phyloP scores from a whole-genome alignment of 2,113 vertebrate species.

The Melanotaenia duboulayi region DNA sequence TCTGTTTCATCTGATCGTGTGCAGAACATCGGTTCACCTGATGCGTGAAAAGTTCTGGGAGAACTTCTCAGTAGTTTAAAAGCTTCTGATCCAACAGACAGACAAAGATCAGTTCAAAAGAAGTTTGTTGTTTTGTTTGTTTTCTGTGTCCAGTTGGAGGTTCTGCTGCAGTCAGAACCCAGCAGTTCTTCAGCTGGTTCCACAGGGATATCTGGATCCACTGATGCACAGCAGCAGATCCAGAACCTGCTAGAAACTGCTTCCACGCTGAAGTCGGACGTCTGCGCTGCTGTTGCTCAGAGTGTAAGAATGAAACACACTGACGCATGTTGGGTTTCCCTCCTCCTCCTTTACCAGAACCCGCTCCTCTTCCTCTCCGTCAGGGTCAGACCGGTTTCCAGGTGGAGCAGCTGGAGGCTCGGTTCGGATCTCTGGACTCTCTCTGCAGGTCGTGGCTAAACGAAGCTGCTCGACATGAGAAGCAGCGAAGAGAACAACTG shows the following conservation, averaged over 20 bases:
- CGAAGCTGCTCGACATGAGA: conserved; percentile 4
- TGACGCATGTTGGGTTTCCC: too few relatives aligned
- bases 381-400: conserved; percentile 34
- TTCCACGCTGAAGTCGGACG: conserved; percentile 79
- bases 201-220: conserved; percentile 6
- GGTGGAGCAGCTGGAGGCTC: conserved; percentile 46
- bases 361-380: not conserved
- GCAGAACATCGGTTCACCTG: too few relatives aligned
- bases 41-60: too few relatives aligned
- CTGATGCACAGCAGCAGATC: conserved; percentile 73
- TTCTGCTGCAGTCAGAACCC: conserved; percentile 68
- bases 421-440: conserved; percentile 40
- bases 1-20: too few relatives aligned
- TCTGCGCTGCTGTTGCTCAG: conserved; percentile 79
- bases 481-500: conserved; percentile 17
- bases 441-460: conserved; percentile 27
- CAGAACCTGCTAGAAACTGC: conserved; percentile 80
- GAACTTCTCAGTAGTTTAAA: too few relatives aligned
- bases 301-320: conserved; percentile 65
- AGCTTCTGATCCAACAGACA: too few relatives aligned
- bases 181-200: not conserved
- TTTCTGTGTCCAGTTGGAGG: conserved; percentile 77
- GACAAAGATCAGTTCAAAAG: too few relatives aligned
- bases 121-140: not conserved
- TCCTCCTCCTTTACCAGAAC: not conserved